Base-by-base conservation (phyloP, 2,797 vertebrate genomes). In the Pachyuromys duprasi region DNA sequence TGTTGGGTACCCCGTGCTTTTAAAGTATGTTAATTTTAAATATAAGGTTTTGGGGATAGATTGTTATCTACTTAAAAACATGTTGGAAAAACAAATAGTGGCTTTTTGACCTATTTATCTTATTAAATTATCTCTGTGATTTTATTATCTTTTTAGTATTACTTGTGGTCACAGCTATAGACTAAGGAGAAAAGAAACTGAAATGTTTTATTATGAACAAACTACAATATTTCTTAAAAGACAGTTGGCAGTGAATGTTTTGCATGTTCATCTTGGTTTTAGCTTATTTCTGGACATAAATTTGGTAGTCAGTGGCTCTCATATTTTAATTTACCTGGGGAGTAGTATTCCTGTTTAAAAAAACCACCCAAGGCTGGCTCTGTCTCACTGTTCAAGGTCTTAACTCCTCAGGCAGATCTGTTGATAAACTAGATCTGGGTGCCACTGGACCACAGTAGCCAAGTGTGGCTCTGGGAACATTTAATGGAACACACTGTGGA, bases 81-180 rank as follows among this genome's bases (percentile, higher is more conserved):
- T 84, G 81, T 55, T 86, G 33, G 69, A 76, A 92, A 90, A 84
- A 63, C 62, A 42, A 69, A 45, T 89, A 74, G 18, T 93, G 65
- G 17, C 78, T 83, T 90, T 97, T 96, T 81, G n/a, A 17, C 18
- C 0, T 94, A 62, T 63, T 91, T 20, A 90, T 95, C 31, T 86
- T 93, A 76, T 0, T 49, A 90, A 86, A 55, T 89, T 88, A 3
- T 74, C n/a, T 91, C 3, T 88, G 31, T 20, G 8, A 86, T 42
- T 94, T 95, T 93, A 78, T 81, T 95, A 94, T 93, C 45, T 26
- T 86, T 49, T 89, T 91, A 89, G 57, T 69, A 60, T 94, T 95
- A 65, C 36, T 93, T 93, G n/a, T 82, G 81, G 42, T 79, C 15
- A 91, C 20, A 80, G 65, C 24, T 39, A 15, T 90, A 75, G 24